phyloP scores from a whole-genome alignment of 2,797 vertebrate genomes.

The Semotilus atromaculatus region DNA sequence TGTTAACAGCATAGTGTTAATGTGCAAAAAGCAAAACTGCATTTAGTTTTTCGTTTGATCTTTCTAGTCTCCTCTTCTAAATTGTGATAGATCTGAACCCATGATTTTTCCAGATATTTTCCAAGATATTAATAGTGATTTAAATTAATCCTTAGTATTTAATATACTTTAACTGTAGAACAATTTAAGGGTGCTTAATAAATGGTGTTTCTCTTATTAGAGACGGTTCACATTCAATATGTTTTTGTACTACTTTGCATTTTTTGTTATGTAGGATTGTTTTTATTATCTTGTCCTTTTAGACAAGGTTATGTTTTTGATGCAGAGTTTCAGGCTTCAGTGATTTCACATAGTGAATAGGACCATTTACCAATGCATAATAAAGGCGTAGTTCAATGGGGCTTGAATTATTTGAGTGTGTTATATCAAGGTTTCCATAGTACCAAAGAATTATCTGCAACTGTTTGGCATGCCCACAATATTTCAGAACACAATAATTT shows the following conservation, averaged over 20 bases:
- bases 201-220: not conserved
- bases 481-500: slow-evolving; percentile 26
- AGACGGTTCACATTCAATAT: not conserved
- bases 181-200: not conserved
- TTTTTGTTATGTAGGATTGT: slow-evolving; percentile 4
- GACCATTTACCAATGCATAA: slow-evolving; percentile 53
- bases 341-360: slow-evolving; percentile 48
- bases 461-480: slow-evolving; percentile 29
- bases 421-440: slow-evolving; percentile 43
- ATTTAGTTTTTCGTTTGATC: not conserved
- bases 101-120: not conserved
- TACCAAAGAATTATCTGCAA: slow-evolving; percentile 51
- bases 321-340: slow-evolving; percentile 32
- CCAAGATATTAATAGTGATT: not conserved
- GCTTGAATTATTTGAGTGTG: slow-evolving; percentile 52
- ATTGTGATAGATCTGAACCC: not conserved
- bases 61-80: not conserved
- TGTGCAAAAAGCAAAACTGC: slow-evolving; percentile 1
- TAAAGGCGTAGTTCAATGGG: slow-evolving; percentile 47
- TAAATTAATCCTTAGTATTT: not conserved
- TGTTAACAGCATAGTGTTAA: slow-evolving; percentile 21
- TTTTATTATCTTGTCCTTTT: slow-evolving; percentile 20
- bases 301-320: slow-evolving; percentile 47
- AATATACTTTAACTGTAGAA: not conserved
- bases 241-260: not conserved